phyloP scores from a whole-genome alignment of 2,888 invertebrate genomes.

The Tuta absoluta region DNA sequence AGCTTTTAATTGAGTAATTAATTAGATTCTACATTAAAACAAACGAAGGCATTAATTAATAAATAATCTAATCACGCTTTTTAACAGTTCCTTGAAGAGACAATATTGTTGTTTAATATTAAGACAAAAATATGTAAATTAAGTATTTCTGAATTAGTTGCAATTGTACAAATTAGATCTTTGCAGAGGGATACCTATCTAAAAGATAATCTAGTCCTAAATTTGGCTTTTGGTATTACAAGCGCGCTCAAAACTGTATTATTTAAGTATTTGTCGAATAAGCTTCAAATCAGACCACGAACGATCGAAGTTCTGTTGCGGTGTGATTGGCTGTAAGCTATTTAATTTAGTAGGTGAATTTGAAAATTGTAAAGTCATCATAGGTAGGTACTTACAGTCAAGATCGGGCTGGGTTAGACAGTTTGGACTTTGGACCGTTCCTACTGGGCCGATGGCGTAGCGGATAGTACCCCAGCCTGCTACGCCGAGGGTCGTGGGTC shows the following conservation, averaged over 20 bases:
- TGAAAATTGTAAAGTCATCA: too few relatives aligned
- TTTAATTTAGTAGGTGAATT: too few relatives aligned
- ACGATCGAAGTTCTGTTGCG: too few relatives aligned
- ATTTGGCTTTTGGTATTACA: not conserved
- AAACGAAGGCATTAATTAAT: not conserved
- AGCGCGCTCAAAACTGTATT: constrained; percentile 18
- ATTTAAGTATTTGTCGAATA: constrained; percentile 8
- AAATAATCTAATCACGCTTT: not conserved
- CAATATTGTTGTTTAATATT: constrained; percentile 1
- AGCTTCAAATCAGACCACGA: too few relatives aligned
- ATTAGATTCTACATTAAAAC: not conserved
- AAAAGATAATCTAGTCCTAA: constrained; percentile 13
- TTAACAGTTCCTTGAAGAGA: constrained; percentile 3
- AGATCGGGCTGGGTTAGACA: too few relatives aligned
- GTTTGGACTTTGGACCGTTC: too few relatives aligned
- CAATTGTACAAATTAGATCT: too few relatives aligned
- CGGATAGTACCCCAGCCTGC: too few relatives aligned
- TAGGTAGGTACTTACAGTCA: too few relatives aligned
- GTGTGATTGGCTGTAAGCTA: not conserved
- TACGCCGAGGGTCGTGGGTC: too few relatives aligned
- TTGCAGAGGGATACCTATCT: not conserved
- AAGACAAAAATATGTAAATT: not conserved
- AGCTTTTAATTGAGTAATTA: constrained; percentile 4
- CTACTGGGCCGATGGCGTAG: too few relatives aligned
- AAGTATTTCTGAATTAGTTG: not conserved